Evolutionary conservation across 2,113 vertebrate genomes (phyloP).

Genomic region (Paraplagusia blochii): DNA sequence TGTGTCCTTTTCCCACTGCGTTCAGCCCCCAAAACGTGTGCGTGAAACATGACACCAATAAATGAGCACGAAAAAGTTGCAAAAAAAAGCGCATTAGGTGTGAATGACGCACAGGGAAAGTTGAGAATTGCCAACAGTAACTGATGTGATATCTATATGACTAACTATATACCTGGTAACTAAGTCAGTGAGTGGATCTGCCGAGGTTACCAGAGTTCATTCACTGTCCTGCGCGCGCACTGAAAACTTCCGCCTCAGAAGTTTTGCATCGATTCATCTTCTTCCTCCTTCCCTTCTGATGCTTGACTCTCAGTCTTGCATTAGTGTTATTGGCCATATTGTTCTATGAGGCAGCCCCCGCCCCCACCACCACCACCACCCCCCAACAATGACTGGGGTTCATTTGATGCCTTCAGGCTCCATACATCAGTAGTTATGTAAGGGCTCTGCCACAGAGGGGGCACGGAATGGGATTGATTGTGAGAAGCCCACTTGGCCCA

Average conservation of each 20-base stretch:
- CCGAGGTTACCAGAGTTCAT: conserved; percentile 75
- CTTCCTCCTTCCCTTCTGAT: no score
- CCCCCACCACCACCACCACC: no score
- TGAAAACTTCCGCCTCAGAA: conserved; percentile 3
- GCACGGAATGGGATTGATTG: conserved; percentile 49
- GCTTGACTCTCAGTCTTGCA: no score
- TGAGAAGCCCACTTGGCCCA: conserved; percentile 24
- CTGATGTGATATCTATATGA: not conserved
- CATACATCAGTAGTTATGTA: conserved; percentile 48
- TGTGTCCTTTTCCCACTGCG: conserved; percentile 8
- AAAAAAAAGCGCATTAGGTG: not conserved
- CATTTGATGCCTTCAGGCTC: conserved; percentile 26
- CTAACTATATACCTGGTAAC: no score
- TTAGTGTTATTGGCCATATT: no score
- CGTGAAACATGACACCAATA: not conserved
- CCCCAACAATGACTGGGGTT: conserved; percentile 41
- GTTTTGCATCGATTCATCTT: no score
- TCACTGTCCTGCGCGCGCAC: conserved; percentile 4
- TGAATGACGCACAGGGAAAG: not conserved
- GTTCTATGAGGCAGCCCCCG: no score
- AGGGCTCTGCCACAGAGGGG: conserved; percentile 29
- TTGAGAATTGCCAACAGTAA: not conserved
- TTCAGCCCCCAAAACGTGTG: not conserved
- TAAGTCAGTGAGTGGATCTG: conserved; percentile 26
- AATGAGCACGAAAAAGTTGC: not conserved